phyloP scores from a whole-genome alignment of 64 coral and sea anemone species.

The Catalaphyllia jardinei region DNA sequence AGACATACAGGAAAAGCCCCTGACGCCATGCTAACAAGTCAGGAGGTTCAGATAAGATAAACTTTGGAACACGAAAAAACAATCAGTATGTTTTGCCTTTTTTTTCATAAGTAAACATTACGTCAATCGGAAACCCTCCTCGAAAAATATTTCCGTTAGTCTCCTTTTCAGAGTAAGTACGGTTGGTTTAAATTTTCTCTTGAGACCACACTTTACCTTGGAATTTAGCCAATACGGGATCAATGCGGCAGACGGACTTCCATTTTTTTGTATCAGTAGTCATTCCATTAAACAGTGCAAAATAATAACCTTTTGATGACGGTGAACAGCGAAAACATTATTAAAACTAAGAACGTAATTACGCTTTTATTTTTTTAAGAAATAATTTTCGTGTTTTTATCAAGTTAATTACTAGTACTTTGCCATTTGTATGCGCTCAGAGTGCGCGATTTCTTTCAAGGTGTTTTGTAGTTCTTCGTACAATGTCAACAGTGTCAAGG shows the following conservation, averaged over 20 bases:
- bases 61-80: not conserved
- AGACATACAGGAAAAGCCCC: constrained; percentile 27
- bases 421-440: too few relatives aligned
- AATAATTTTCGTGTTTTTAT: not conserved
- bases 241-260: not conserved
- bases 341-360: not conserved
- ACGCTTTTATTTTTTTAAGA: not conserved
- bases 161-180: not conserved
- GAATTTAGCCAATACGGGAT: not conserved
- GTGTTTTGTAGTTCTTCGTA: too few relatives aligned
- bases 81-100: too few relatives aligned
- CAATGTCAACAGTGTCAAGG: too few relatives aligned
- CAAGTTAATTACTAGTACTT: too few relatives aligned
- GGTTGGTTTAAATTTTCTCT: not conserved
- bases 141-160: not conserved
- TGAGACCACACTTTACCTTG: not conserved
- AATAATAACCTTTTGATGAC: not conserved
- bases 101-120: not conserved
- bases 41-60: constrained; percentile 10
- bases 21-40: constrained; percentile 31
- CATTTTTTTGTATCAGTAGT: not conserved
- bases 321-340: not conserved
- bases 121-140: not conserved
- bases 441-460: too few relatives aligned
- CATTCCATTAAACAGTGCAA: not conserved